Conservation (phyloP, 2,888 invertebrate species). For the Odontomyia ornata region DNA sequence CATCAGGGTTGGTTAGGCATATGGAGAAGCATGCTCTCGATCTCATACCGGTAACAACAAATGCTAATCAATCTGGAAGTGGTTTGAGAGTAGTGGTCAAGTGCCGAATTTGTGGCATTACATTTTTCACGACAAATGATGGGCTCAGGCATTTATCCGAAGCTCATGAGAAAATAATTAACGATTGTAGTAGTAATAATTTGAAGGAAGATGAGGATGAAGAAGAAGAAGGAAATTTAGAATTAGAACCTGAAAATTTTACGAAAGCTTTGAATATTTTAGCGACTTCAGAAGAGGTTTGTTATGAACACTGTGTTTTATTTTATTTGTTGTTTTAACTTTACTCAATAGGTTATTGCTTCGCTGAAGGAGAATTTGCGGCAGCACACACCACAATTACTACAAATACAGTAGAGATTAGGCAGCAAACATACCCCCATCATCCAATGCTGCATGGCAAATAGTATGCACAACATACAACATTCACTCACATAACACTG, state of each 20-base stretch:
- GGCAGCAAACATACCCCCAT: too few relatives aligned
- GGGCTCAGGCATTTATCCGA: constrained; percentile 56
- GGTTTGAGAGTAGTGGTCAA: constrained; percentile 57
- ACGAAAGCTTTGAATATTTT: constrained; percentile 49
- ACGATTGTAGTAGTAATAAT: not conserved
- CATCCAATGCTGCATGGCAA: too few relatives aligned
- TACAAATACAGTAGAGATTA: too few relatives aligned
- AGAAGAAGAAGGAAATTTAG: constrained; percentile 48
- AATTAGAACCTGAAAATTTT: constrained; percentile 54
- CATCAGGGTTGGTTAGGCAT: constrained; percentile 61
- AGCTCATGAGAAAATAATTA: constrained; percentile 53
- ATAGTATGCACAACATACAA: too few relatives aligned
- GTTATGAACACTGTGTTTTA: not conserved
- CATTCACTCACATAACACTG: too few relatives aligned
- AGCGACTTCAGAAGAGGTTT: constrained; percentile 18
- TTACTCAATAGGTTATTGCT: too few relatives aligned
- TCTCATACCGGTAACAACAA: constrained; percentile 55
- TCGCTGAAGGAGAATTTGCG: too few relatives aligned
- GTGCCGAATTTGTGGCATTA: constrained; percentile 59
- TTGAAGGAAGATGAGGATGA: constrained; percentile 51
- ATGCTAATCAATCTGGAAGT: constrained; percentile 47
- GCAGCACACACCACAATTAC: too few relatives aligned
- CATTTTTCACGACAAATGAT: constrained; percentile 56
- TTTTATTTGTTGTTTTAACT: too few relatives aligned
- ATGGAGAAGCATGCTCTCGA: constrained; percentile 63